Conservation (phyloP, 2,888 invertebrate species). For the Thymelicus acteon region DNA sequence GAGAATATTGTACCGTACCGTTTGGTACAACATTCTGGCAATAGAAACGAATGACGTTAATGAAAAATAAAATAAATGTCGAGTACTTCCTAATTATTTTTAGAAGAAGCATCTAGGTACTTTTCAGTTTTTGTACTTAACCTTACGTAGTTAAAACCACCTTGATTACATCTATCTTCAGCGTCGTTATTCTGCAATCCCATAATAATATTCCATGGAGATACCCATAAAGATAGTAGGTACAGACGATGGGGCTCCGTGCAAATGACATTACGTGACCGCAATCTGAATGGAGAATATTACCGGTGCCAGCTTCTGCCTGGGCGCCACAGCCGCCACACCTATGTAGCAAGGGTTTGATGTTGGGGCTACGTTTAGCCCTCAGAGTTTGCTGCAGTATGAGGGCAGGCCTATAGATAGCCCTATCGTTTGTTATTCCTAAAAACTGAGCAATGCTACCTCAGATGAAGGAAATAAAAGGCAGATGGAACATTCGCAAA, state of each 20-base stretch:
- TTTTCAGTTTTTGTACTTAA: background rate
- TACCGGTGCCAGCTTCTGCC: constrained; percentile 10
- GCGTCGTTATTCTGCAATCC: constrained; percentile 23
- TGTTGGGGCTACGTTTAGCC: background rate
- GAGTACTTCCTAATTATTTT: too few species aligned
- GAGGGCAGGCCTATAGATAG: too few species aligned
- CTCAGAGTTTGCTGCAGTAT: background rate
- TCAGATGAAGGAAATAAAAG: too few species aligned
- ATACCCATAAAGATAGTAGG: constrained; percentile 27
- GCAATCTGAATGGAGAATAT: constrained; percentile 33
- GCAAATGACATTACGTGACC: constrained; percentile 36
- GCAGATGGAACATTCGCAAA: too few species aligned
- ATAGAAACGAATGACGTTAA: too few species aligned
- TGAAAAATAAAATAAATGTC: too few species aligned
- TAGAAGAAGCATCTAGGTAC: too few species aligned
- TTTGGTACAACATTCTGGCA: too few species aligned
- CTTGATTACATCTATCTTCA: constrained; percentile 18
- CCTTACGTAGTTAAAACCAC: background rate
- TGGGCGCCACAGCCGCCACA: background rate
- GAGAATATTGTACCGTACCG: too few species aligned
- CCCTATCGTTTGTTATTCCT: too few species aligned
- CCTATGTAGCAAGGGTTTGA: constrained; percentile 1
- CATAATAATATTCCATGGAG: constrained; percentile 36
- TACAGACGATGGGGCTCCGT: constrained; percentile 24
- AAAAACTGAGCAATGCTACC: too few species aligned